These are phyloP conservation scores for Entelurus aequoreus DNA, from an alignment of 2,113 vertebrate species.

Conservation along the genomic window DNA sequence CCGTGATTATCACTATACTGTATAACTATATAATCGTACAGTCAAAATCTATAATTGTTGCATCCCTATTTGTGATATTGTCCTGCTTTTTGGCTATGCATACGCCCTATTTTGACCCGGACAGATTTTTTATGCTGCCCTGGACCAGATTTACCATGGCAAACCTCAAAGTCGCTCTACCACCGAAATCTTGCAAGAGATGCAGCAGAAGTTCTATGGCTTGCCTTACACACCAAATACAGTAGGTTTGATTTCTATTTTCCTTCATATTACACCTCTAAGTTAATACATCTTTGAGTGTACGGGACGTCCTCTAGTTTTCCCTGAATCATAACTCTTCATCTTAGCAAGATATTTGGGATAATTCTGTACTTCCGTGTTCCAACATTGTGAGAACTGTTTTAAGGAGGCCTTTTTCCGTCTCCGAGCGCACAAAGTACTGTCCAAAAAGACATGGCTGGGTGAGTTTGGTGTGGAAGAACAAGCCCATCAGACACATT, in stretches of 20 bases:
- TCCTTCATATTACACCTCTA: too few species aligned
- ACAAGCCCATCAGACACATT: too few species aligned
- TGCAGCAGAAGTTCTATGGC: constrained; percentile 87
- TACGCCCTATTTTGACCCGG: constrained; percentile 10
- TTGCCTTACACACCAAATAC: constrained; percentile 87
- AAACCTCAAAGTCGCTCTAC: constrained; percentile 81
- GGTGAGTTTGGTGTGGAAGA: too few species aligned
- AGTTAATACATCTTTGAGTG: too few species aligned
- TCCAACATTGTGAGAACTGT: too few species aligned
- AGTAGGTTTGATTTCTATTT: constrained; percentile 53
- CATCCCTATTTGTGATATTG: too few species aligned
- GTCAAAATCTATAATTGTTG: too few species aligned
- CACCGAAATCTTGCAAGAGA: constrained; percentile 88
- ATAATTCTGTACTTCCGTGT: not conserved
- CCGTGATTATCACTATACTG: too few species aligned
- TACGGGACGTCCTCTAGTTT: not conserved
- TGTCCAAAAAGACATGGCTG: too few species aligned
- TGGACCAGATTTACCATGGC: constrained; percentile 95
- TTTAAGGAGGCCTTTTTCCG: too few species aligned
- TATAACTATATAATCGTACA: too few species aligned
- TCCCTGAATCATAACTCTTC: not conserved
- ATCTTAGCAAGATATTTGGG: not conserved
- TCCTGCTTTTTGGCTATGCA: not conserved
- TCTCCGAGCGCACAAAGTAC: too few species aligned
- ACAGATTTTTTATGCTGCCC: constrained; percentile 89